Evolutionary conservation across 2,113 vertebrate species (phyloP).

Genomic region (Cephalopholis sonnerati): DNA sequence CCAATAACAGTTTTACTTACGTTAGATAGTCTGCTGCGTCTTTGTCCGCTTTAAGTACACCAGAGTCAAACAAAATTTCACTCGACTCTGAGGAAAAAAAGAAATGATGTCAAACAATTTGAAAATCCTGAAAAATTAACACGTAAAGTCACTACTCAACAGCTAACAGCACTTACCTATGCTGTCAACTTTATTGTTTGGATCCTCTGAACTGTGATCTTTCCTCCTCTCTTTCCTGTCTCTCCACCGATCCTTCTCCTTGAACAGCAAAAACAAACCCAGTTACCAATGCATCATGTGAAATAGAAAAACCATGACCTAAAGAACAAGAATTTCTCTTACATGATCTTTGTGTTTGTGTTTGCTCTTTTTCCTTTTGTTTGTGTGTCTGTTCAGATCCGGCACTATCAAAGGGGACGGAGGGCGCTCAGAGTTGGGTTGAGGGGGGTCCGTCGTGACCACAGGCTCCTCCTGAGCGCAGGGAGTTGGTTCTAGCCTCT

Average conservation of each 20-base stretch:
- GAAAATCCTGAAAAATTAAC: background rate
- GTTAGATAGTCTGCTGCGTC: conserved; percentile 89
- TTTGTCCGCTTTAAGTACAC: conserved; percentile 79
- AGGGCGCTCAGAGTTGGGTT: conserved; percentile 1
- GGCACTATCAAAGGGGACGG: conserved; percentile 38
- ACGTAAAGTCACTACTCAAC: background rate
- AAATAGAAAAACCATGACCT: background rate
- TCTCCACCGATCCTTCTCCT: conserved; percentile 77
- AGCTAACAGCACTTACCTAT: conserved; percentile 76
- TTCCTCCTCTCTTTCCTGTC: conserved; percentile 47
- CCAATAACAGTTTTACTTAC: conserved; percentile 80
- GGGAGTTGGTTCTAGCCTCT: conserved; percentile 68
- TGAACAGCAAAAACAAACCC: conserved; percentile 25
- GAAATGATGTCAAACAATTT: background rate
- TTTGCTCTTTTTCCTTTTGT: conserved; percentile 87
- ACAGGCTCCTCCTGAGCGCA: conserved; percentile 8
- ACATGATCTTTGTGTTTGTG: conserved; percentile 89
- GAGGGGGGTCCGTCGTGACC: background rate
- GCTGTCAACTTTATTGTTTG: conserved; percentile 58
- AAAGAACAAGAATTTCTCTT: conserved; percentile 1
- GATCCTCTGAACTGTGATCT: conserved; percentile 65
- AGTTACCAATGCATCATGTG: background rate
- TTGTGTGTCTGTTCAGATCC: conserved; percentile 62
- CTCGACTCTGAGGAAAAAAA: conserved; percentile 59
- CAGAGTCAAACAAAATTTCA: conserved; percentile 84